Conservation (phyloP, 2,113 vertebrate species). For the Astatoreochromis straeleni region DNA sequence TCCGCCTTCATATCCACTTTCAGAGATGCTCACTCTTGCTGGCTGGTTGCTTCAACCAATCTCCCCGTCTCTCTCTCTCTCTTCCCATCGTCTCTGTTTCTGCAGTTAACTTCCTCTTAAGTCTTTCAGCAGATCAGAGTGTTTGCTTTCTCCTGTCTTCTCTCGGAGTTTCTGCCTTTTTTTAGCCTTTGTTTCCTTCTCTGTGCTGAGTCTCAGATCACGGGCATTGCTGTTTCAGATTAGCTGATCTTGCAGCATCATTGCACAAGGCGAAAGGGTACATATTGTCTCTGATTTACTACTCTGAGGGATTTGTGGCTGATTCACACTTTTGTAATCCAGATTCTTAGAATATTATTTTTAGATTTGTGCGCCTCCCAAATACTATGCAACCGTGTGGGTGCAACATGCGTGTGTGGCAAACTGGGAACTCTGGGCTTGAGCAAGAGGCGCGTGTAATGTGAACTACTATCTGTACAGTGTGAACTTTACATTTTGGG, state of each 20-base stretch:
- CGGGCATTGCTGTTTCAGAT: slow-evolving; percentile 2
- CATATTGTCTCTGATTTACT: slow-evolving; percentile 21
- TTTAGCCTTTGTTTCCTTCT: background rate
- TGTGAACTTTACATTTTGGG: slow-evolving; percentile 34
- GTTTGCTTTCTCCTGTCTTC: background rate
- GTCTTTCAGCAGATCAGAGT: background rate
- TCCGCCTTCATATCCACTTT: slow-evolving; percentile 68
- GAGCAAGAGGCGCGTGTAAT: slow-evolving; percentile 23
- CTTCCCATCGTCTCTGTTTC: background rate
- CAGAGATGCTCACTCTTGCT: slow-evolving; percentile 54
- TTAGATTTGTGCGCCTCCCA: background rate
- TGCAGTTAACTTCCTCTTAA: background rate
- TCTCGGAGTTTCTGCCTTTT: background rate
- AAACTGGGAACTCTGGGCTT: slow-evolving; percentile 35
- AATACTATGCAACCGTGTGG: background rate
- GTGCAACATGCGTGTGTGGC: background rate
- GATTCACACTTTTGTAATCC: slow-evolving; percentile 23
- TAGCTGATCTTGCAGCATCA: background rate
- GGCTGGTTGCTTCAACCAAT: slow-evolving; percentile 1
- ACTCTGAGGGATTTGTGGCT: background rate
- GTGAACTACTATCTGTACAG: background rate
- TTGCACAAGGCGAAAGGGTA: slow-evolving; percentile 27
- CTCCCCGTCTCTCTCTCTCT: background rate
- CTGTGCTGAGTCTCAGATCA: background rate
- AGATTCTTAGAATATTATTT: background rate